Evolutionary conservation across 2,113 vertebrate genomes (phyloP).

Genomic region (Myiozetetes cayanensis): DNA sequence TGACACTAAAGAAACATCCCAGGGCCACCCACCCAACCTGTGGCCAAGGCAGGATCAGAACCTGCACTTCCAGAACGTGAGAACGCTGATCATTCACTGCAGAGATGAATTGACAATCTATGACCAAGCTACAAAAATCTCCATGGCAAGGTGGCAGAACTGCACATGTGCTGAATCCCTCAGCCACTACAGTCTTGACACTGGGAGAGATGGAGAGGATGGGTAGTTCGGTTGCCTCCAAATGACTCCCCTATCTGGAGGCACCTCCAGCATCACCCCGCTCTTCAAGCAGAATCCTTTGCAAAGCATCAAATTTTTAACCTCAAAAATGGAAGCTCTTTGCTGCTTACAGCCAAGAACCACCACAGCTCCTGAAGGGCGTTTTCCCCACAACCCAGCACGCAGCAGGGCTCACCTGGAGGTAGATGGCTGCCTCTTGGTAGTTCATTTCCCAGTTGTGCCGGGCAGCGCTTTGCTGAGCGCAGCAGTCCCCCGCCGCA

Average conservation of each 20-base stretch:
- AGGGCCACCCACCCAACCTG: background rate
- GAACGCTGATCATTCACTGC: background rate
- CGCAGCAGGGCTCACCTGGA: constrained; percentile 82
- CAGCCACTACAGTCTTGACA: background rate
- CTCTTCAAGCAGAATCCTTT: background rate
- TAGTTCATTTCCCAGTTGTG: constrained; percentile 97
- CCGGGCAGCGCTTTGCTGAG: constrained; percentile 70
- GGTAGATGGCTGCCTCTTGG: constrained; percentile 97
- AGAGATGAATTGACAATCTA: background rate
- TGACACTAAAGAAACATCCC: background rate
- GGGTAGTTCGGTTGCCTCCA: background rate
- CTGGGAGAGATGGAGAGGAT: background rate
- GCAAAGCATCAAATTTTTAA: background rate
- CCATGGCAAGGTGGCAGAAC: background rate
- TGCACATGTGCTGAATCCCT: background rate
- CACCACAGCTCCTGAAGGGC: fast-evolving
- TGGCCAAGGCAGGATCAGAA: background rate
- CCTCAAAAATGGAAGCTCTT: background rate
- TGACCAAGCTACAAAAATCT: background rate
- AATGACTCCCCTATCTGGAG: background rate
- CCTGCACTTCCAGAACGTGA: background rate
- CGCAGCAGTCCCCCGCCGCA: constrained; percentile 69
- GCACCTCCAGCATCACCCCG: background rate
- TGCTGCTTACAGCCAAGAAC: background rate
- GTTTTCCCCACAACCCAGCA: fast-evolving